Evolutionary conservation across 2,113 vertebrate genomes (phyloP), one percentile per base, ranked within the genome.

Genomic region (Protobothrops flavoviridis): DNA sequence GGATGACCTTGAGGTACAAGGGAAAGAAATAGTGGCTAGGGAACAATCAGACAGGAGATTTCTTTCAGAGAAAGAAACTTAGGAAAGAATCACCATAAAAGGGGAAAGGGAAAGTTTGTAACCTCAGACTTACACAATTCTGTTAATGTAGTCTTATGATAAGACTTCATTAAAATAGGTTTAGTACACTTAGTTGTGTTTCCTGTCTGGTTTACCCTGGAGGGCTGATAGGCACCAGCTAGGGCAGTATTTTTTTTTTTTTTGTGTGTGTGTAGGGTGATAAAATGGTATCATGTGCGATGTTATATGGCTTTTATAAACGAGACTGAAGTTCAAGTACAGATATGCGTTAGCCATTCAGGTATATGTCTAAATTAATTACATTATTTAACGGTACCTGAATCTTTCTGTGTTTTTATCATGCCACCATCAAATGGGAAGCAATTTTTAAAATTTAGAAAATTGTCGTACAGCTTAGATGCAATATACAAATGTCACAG

Each of bases 301-400:
- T 61, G 91, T 3, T 4, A 29, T 89, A 57, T 23, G 3, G 26
- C 87, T 93, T 91, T 90, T 56, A 88, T 0, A 0, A 94, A 90
- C 3, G 56, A 24, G 15, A 91, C 7, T 92, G 48, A 93, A 93
- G 91, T 87, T 86, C 15, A 93, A 43, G 33, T 93, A 59, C 57
- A 39, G 20, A 26, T 20, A 39, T 48, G 23, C 11, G 17, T 4
- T 39, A 21, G n/a, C 26, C 52, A 39, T 33, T 50, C 57, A 69
- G 29, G 3, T 24, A 4, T 6, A 52, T 57, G 11, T 50, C 13
- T 59, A 85, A 50, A 85, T 88, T 57, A 85, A 26, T 50, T 26
- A 48, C 8, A 29, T 48, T 15, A 85, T 50, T 91, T 26, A 74
- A 52, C 15, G 53, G 9, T 33, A 24, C 21, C 26, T 24, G 4